Evolutionary conservation across 2,113 vertebrate species (phyloP).

Genomic region (Galbula dea): DNA sequence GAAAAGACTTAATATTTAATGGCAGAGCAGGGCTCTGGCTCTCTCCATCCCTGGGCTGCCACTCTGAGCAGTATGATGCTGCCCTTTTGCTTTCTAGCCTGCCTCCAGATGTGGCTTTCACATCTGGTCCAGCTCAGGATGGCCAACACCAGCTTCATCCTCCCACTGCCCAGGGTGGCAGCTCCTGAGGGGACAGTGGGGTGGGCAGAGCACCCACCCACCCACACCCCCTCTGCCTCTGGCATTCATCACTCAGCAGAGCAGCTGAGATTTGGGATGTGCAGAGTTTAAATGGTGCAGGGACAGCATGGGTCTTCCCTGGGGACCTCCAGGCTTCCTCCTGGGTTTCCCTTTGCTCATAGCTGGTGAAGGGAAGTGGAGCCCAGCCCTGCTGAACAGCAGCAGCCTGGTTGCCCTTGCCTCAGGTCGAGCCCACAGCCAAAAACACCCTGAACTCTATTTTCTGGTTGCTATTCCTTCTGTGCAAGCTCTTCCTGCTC

Average conservation of each 20-base stretch:
- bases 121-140: background rate
- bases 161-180: fast-evolving
- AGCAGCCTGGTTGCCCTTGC: background rate
- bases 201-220: background rate
- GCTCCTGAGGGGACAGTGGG: background rate
- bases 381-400: background rate
- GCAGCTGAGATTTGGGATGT: fast-evolving
- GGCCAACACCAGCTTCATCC: background rate
- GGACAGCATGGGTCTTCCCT: background rate
- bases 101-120: background rate
- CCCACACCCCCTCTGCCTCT: background rate
- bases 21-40: background rate
- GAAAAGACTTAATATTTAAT: background rate
- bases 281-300: fast-evolving
- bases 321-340: background rate
- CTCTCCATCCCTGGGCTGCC: background rate
- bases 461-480: background rate
- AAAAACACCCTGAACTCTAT: background rate
- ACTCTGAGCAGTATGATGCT: no score
- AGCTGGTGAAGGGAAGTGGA: fast-evolving
- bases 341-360: no score
- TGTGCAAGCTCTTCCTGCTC: background rate
- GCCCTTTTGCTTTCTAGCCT: fast-evolving
- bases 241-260: fast-evolving
- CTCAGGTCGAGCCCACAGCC: background rate